Percentiles rank a stretch among this genome's conserved stretches.
Conservation (phyloP, 2,113 vertebrate genomes). For the Bubo bubo region DNA sequence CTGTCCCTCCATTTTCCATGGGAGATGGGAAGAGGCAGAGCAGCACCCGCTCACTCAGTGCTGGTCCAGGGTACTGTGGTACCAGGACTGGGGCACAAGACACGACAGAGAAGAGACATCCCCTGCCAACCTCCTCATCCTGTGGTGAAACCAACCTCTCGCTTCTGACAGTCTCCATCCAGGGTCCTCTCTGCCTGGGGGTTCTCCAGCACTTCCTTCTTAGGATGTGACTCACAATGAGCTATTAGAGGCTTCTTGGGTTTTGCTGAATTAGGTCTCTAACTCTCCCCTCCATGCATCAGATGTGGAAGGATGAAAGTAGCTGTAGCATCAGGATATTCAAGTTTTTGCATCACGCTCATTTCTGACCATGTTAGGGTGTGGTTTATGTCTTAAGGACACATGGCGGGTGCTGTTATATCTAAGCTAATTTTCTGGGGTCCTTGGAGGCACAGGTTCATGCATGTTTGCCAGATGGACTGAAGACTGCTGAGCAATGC, state of each 20-base stretch:
- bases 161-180: background rate
- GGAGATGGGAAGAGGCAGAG: background rate
- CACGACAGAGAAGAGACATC: background rate
- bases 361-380: background rate
- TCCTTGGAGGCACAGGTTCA: background rate
- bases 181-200: background rate
- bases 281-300: background rate
- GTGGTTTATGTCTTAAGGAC: background rate
- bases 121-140: rapidly evolving
- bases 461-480: background rate
- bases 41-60: background rate
- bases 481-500: background rate
- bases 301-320: background rate
- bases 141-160: background rate
- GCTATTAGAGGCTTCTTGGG: background rate
- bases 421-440: background rate
- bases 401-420: background rate
- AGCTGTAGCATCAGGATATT: background rate
- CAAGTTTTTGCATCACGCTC: background rate
- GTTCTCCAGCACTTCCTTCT: background rate
- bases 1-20: background rate
- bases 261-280: background rate
- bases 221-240: background rate
- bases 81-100: background rate
- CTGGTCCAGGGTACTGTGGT: background rate